Percentiles rank a stretch among this genome's conserved stretches.
Conservation (phyloP, 2,113 vertebrate species). For the Pachypanchax playfairii region DNA sequence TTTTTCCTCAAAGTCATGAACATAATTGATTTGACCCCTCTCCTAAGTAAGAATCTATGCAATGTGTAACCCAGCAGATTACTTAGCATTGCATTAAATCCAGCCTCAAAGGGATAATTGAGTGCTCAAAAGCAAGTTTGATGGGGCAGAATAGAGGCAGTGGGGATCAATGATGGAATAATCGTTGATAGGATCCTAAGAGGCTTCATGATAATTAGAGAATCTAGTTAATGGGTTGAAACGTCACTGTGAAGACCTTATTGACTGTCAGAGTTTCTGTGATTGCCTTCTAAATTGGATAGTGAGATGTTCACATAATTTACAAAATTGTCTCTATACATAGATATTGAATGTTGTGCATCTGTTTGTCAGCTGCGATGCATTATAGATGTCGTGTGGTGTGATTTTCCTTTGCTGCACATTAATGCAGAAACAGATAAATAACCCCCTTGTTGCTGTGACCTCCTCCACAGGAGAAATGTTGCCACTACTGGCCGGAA, state of each 20-base stretch:
- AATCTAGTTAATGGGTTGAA: slow-evolving; percentile 76
- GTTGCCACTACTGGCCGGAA: slow-evolving; percentile 95
- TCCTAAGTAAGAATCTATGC: slow-evolving; percentile 55
- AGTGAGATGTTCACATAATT: slow-evolving; percentile 15
- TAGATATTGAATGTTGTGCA: background rate
- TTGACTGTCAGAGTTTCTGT: slow-evolving; percentile 67
- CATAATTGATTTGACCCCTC: slow-evolving; percentile 70
- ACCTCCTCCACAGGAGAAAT: slow-evolving; percentile 85
- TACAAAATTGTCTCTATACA: slow-evolving; percentile 3
- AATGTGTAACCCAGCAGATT: slow-evolving; percentile 65
- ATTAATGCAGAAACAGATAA: background rate
- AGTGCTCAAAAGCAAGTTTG: slow-evolving; percentile 69
- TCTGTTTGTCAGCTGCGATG: background rate
- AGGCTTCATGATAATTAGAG: slow-evolving; percentile 79
- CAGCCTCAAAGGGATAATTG: slow-evolving; percentile 72
- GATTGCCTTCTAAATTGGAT: slow-evolving; percentile 48
- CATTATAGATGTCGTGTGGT: background rate
- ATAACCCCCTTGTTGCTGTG: background rate
- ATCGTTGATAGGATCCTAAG: slow-evolving; percentile 78
- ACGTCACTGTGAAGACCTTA: slow-evolving; percentile 57
- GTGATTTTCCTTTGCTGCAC: no score
- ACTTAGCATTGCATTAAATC: slow-evolving; percentile 66
- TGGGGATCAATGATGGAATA: slow-evolving; percentile 79
- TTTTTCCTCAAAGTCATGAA: slow-evolving; percentile 59
- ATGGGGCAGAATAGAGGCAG: slow-evolving; percentile 70